phyloP scores from a whole-genome alignment of 2,797 vertebrate species.

The Lerista edwardsae region DNA sequence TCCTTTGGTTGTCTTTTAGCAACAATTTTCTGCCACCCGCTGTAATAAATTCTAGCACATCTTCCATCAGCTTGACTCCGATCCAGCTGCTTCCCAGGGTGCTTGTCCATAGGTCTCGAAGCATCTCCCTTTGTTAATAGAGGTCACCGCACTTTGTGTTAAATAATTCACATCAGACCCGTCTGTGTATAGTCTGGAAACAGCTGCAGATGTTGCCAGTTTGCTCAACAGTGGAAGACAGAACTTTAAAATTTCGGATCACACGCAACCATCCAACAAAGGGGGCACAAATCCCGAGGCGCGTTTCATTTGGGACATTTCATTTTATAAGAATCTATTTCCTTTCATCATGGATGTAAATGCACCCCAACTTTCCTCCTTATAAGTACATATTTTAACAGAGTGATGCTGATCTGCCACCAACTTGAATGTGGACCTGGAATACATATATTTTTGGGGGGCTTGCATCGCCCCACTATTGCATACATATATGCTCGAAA shows the following conservation, averaged over 20 bases:
- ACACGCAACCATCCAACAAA: background rate
- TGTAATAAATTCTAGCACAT: conserved; percentile 81
- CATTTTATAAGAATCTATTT: background rate
- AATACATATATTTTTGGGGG: background rate
- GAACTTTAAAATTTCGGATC: conserved; percentile 25
- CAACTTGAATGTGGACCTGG: background rate
- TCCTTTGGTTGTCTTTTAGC: conserved; percentile 67
- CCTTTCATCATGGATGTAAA: background rate
- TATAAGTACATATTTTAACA: background rate
- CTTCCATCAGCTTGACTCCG: conserved; percentile 77
- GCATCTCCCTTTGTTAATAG: conserved; percentile 86
- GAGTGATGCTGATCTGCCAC: background rate
- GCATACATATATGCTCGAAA: too few species aligned
- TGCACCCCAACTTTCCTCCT: background rate
- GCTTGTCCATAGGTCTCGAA: conserved; percentile 80
- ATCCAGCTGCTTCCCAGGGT: conserved; percentile 83
- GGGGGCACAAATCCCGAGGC: background rate
- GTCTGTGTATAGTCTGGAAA: conserved; percentile 73
- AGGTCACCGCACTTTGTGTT: conserved; percentile 88
- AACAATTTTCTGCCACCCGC: conserved; percentile 57
- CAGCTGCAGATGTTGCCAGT: conserved; percentile 89
- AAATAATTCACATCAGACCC: conserved; percentile 91
- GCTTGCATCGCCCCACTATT: background rate
- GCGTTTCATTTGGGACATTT: background rate
- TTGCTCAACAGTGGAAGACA: conserved; percentile 34